These are phyloP conservation scores for Archocentrus centrarchus DNA, from an alignment of 2,113 vertebrate genomes.

Conservation along the genomic window DNA sequence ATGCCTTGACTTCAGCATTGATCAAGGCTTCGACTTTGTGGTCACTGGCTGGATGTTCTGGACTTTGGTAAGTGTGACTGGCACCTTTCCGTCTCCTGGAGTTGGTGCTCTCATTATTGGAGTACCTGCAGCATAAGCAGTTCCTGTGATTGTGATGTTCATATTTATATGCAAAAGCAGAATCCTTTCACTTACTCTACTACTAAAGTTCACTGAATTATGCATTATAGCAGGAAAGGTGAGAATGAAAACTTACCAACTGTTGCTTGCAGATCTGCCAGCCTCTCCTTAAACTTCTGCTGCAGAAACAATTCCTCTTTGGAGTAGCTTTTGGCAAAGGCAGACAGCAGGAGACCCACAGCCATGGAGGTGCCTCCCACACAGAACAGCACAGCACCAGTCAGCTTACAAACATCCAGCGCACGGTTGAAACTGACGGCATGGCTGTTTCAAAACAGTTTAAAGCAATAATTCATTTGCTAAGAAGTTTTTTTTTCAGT, in stretches of 20 bases:
- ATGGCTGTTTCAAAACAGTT: slow-evolving; percentile 81
- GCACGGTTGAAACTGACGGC: slow-evolving; percentile 91
- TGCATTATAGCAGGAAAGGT: background rate
- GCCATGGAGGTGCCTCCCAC: slow-evolving; percentile 90
- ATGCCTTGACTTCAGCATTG: slow-evolving; percentile 50
- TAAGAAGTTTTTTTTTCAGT: background rate
- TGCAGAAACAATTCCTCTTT: slow-evolving; percentile 93
- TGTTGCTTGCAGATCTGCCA: slow-evolving; percentile 88
- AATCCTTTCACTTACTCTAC: background rate
- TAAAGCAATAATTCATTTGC: background rate
- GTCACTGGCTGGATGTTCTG: slow-evolving; percentile 91
- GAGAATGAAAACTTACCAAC: slow-evolving; percentile 64
- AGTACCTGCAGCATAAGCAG: slow-evolving; percentile 61
- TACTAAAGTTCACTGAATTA: too few species aligned
- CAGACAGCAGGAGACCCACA: slow-evolving; percentile 89
- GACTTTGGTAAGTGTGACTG: slow-evolving; percentile 94
- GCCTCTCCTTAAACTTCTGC: slow-evolving; percentile 93
- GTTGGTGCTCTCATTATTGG: slow-evolving; percentile 90
- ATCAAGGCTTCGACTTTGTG: slow-evolving; percentile 85
- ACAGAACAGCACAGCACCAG: slow-evolving; percentile 92
- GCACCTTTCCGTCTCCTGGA: slow-evolving; percentile 91
- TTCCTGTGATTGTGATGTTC: background rate
- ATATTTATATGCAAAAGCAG: background rate
- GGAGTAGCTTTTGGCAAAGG: slow-evolving; percentile 90
- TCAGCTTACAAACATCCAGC: slow-evolving; percentile 93